Conservation (phyloP, 2,888 invertebrate genomes). For the Chaitophorus viminalis region DNA sequence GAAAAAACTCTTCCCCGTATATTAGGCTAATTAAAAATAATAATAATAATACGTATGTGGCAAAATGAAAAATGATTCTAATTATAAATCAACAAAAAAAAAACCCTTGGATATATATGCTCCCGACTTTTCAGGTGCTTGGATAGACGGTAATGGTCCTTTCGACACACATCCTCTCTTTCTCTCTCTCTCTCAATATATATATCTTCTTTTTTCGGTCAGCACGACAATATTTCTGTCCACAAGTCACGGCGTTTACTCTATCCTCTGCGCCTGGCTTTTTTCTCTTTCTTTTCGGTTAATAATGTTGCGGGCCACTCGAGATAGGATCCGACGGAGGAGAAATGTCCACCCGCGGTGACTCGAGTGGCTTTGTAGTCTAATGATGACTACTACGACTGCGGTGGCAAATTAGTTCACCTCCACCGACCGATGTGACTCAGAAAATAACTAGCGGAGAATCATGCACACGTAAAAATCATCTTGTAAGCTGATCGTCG, state of each 20-base stretch:
- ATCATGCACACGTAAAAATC: not conserved
- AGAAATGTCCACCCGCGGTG: not conserved
- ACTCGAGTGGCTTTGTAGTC: constrained; percentile 24
- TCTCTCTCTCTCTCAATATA: no score
- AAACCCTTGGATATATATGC: not conserved
- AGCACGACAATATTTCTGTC: not conserved
- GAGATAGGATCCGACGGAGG: not conserved
- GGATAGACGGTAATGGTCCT: constrained; percentile 22
- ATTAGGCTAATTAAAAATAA: constrained; percentile 11
- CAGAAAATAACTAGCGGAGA: not conserved
- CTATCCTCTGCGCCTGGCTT: no score
- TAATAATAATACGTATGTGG: constrained; percentile 17
- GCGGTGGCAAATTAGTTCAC: not conserved
- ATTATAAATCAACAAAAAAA: constrained; percentile 40
- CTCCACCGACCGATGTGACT: not conserved
- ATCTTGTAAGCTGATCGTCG: no score
- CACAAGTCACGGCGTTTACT: not conserved
- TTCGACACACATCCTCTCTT: not conserved
- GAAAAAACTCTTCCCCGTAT: not conserved
- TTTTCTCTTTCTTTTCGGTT: not conserved
- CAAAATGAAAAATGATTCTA: constrained; percentile 28
- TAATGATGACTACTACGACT: not conserved
- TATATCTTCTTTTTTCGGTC: no score
- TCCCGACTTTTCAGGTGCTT: no score
- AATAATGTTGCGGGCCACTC: not conserved